Evolutionary conservation across 2,797 vertebrate genomes (phyloP).

Genomic region (Tragopan temminckii): DNA sequence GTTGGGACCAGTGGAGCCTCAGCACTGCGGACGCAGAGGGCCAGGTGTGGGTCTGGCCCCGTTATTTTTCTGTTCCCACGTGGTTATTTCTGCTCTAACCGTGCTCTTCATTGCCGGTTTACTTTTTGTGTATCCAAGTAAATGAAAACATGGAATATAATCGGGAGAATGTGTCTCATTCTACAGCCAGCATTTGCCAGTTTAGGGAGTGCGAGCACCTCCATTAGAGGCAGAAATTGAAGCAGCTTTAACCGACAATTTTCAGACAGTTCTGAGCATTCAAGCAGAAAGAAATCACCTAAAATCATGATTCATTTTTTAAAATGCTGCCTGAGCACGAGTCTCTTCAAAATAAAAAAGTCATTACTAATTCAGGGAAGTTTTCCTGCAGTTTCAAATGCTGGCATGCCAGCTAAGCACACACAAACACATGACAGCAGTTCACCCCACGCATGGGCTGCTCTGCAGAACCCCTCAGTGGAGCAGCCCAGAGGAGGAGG

Average conservation of each 20-base stretch:
- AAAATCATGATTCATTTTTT: slow-evolving; percentile 22
- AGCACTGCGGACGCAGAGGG: background rate
- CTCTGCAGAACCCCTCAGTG: background rate
- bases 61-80: background rate
- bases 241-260: background rate
- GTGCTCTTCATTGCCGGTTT: background rate
- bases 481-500: background rate
- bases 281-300: slow-evolving; percentile 32
- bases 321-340: background rate
- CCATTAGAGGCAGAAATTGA: background rate
- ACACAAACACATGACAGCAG: rapidly evolving
- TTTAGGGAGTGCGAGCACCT: background rate
- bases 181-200: slow-evolving; percentile 2
- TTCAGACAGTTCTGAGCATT: slow-evolving; percentile 20
- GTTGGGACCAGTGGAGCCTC: background rate
- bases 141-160: background rate
- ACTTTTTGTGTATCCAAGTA: background rate
- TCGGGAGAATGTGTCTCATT: background rate
- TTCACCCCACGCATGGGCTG: background rate
- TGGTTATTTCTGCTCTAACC: background rate
- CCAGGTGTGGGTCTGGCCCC: rapidly evolving
- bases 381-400: background rate
- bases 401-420: background rate
- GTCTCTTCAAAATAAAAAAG: background rate
- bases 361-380: background rate